Conservation (phyloP, 2,888 invertebrate genomes). For the Eupithecia subumbrata region DNA sequence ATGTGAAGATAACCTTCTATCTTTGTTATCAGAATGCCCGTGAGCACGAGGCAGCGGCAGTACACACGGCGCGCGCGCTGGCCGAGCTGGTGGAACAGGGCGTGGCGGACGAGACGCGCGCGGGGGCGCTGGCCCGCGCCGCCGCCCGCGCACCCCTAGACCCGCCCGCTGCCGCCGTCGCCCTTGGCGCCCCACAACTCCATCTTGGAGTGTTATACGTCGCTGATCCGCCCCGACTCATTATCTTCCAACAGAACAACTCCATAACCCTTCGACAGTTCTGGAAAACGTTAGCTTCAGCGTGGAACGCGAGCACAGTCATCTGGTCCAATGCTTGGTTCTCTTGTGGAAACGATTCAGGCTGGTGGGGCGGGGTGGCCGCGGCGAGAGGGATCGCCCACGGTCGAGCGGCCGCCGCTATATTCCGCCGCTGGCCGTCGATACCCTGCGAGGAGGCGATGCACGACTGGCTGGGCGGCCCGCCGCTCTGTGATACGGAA, state of each 20-base stretch:
- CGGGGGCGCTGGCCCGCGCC: constrained; percentile 73
- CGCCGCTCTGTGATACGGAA: constrained; percentile 67
- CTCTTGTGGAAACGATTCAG: constrained; percentile 66
- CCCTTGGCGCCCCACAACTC: constrained; percentile 79
- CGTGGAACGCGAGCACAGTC: constrained; percentile 77
- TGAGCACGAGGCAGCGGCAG: constrained; percentile 74
- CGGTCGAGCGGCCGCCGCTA: constrained; percentile 83
- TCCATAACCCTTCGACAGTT: constrained; percentile 80
- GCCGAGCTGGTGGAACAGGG: constrained; percentile 76
- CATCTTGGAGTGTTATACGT: constrained; percentile 79
- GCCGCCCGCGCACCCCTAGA: constrained; percentile 71
- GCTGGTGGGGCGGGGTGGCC: constrained; percentile 78
- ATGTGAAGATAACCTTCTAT: neutral
- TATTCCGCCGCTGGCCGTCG: constrained; percentile 85
- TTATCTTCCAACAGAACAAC: constrained; percentile 79
- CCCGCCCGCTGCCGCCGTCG: constrained; percentile 76
- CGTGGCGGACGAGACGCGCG: constrained; percentile 70
- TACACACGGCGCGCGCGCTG: constrained; percentile 76
- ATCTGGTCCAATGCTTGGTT: constrained; percentile 80
- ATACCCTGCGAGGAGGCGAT: constrained; percentile 89
- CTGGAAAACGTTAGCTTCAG: constrained; percentile 81
- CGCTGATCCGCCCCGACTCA: constrained; percentile 67
- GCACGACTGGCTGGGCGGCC: constrained; percentile 86
- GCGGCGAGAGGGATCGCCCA: constrained; percentile 73
- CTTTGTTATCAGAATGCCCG: constrained; percentile 64